phyloP scores from a whole-genome alignment of 2,888 invertebrate genomes.

The Sinopyrophorus schimmeli region DNA sequence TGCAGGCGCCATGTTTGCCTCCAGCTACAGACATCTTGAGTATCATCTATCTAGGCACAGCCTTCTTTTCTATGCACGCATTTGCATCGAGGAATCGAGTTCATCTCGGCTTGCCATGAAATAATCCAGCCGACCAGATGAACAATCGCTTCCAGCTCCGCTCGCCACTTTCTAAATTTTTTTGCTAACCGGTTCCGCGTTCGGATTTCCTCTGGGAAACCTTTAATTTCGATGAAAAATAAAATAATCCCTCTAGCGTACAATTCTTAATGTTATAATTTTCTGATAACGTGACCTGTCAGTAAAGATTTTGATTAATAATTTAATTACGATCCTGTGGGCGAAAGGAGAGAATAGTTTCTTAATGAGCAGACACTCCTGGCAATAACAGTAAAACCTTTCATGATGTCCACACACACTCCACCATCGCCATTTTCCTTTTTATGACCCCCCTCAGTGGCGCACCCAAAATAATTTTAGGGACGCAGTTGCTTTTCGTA shows the following conservation, averaged over 20 bases:
- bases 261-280: background rate
- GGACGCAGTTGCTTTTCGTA: no score
- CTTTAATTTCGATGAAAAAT: background rate
- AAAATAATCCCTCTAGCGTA: background rate
- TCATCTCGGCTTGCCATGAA: conserved; percentile 28
- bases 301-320: conserved; percentile 15
- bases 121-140: conserved; percentile 19
- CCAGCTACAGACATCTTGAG: conserved; percentile 38
- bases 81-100: conserved; percentile 31
- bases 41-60: conserved; percentile 32
- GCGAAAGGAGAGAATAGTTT: conserved; percentile 10
- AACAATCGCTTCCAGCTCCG: conserved; percentile 11
- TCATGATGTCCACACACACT: no score
- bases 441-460: no score
- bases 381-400: conserved; percentile 5
- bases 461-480: no score
- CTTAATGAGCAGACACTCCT: conserved; percentile 7
- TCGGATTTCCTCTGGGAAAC: conserved; percentile 15
- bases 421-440: no score
- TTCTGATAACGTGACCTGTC: conserved; percentile 16
- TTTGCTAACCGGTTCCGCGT: conserved; percentile 12
- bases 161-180: conserved; percentile 14
- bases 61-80: conserved; percentile 30
- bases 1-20: conserved; percentile 43
- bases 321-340: conserved; percentile 19